Base-by-base conservation (phyloP, 2,113 vertebrate genomes). In the Lophius piscatorius region DNA sequence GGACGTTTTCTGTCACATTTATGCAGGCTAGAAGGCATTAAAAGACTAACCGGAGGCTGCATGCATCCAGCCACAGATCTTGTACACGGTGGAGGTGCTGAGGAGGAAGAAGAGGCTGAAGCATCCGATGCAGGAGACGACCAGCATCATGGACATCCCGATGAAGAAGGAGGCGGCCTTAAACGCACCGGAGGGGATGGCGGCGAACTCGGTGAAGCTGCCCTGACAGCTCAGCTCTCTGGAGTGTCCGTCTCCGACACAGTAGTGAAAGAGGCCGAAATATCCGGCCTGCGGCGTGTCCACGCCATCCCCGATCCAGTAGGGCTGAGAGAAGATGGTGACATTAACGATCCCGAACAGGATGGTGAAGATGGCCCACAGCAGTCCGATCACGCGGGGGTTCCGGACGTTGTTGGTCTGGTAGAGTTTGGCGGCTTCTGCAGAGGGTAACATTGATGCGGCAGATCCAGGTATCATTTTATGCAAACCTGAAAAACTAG, bases 61-160 rank as follows among this genome's bases (percentile, higher is more conserved):
- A 81, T 98, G 96, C 94, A 97, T 95, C 96, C 96, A 98, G 82
- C 95, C 96, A 68, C 96, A 98, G 89, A 97, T 97, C 90, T 98
- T 98, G 82, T 97, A 98, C 73, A 97, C 96, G 38, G 96, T 97
- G 87, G 95, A 94, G 49, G 95, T 97, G 90, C 96, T 95, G 89
- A 96, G 96, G 90, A 97, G 95, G 90, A 97, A 97, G 93, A 98
- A 98, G 86, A 98, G 95, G 57, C 90, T 92, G 88, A 98, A 98
- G 91, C 94, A 95, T 72, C 90, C 90, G 86, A 98, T 98, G 88
- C 95, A 98, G 87, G 91, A 85, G 85, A 96, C 92, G 68, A 95
- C 92, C 83, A 98, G 93, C 91, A 94, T 92, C 96, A 98, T 97
- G 87, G 96, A 97, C 89, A 95, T 94, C 50, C 95, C 96, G 48